A percentile compares a stretch with the other conserved stretches of the same genome.
Conservation (phyloP, 2,113 vertebrate genomes). For the Telmatochromis sp. region DNA sequence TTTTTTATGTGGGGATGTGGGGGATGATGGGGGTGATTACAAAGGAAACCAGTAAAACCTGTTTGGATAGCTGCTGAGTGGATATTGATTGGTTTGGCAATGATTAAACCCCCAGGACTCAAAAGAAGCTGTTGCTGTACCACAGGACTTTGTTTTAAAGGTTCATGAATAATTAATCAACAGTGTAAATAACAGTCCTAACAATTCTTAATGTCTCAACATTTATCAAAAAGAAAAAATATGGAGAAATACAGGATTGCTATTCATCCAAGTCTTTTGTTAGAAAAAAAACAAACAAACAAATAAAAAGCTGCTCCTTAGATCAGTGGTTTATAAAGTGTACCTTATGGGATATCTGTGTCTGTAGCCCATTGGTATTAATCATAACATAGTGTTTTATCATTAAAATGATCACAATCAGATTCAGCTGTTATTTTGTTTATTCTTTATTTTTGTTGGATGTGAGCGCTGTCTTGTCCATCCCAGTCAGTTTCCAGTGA, state of each 20-base stretch:
- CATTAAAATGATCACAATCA: rapidly evolving
- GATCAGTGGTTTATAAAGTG: not conserved
- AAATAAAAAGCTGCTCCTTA: not conserved
- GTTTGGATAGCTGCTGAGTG: conserved; percentile 29
- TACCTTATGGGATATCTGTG: not conserved
- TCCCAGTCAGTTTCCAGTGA: not conserved
- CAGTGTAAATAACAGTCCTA: not conserved
- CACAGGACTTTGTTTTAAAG: not conserved
- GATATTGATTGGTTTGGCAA: conserved; percentile 48
- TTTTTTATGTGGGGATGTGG: not conserved
- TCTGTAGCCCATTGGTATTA: not conserved
- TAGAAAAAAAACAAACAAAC: not conserved
- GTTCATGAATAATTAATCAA: not conserved
- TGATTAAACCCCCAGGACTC: conserved; percentile 27
- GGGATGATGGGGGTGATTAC: not conserved
- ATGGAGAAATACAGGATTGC: not conserved
- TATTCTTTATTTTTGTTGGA: not conserved
- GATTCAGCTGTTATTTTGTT: not conserved
- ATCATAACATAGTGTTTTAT: not conserved
- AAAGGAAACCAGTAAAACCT: conserved; percentile 10
- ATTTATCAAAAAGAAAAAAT: not conserved
- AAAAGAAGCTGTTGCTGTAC: conserved; percentile 3
- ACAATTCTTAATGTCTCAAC: not conserved
- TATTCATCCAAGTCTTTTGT: not conserved
- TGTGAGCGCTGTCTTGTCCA: not conserved